Evolutionary conservation across 1,140 invertebrate species (phyloP), one percentile per base, ranked within the genome.

Genomic region (Thrips palmi): DNA sequence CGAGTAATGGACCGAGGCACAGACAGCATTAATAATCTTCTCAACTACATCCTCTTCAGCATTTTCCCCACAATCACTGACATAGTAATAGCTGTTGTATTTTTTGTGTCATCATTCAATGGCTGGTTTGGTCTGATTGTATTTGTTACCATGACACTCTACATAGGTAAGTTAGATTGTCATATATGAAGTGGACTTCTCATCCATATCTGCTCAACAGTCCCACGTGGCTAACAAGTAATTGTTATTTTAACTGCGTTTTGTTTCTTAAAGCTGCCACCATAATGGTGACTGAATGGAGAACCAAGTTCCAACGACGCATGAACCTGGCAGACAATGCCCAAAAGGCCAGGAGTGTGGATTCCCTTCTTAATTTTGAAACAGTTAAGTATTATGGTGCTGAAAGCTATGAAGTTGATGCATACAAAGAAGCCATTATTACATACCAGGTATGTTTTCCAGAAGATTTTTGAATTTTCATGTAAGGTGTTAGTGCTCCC

Each of bases 311-410:
- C 55, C 77, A 92, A 49, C 63, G 89, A 21, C 66, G 77, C 11
- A 92, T 92, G 84, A 97, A 97, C 59, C 60, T 79, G 14, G 75
- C 85, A 0, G 91, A 97, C 52, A 97, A 97, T 60, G 81, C 76
- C 33, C 74, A 77, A 37, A 78, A 84, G 52, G 78, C 86, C n/a
- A 70, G 78, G 32, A 91, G 81, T 41, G 88, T 96, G 0, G 92
- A 97, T 56, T 94, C 91, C n/a, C 60, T 97, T 24, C 63, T 97
- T 0, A 97, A 97, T 60, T 96, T 91, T 63, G 91, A 97, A 63
- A 97, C 92, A 3, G 91, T 96, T 0, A 97, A 97, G 58, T 96
- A 97, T 60, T 97, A 96, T 52, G 81, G 80, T 19, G 87, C 87
- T 15, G 91, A 97, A 58, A 50, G 68, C 7, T 93, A 89, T 57